Percentiles rank a stretch among this genome's conserved stretches.
These are phyloP conservation scores for Leptinotarsa lineolata DNA, from an alignment of 1,140 invertebrate genomes.

Conservation along the genomic window DNA sequence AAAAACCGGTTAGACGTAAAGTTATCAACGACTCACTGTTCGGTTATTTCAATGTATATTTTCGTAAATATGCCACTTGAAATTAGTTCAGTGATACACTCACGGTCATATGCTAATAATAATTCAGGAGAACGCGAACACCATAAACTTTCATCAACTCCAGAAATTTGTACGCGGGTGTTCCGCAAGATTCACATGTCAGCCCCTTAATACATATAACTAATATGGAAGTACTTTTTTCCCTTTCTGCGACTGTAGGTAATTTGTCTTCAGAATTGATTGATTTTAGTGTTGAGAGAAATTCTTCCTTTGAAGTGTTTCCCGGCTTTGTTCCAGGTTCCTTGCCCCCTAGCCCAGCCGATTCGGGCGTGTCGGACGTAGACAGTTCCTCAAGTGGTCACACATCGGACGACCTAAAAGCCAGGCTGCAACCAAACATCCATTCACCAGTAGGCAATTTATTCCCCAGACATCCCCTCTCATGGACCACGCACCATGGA, in stretches of 20 bases:
- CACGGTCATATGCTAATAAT: too few species aligned
- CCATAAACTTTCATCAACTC: too few species aligned
- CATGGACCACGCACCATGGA: conserved; percentile 44
- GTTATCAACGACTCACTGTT: background rate
- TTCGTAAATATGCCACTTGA: too few species aligned
- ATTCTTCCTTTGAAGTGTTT: conserved; percentile 13
- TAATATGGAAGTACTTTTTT: too few species aligned
- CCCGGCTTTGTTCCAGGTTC: conserved; percentile 69
- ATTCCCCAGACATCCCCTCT: conserved; percentile 46
- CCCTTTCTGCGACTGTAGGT: too few species aligned
- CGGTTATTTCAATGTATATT: too few species aligned
- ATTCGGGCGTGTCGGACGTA: conserved; percentile 95
- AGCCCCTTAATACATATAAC: too few species aligned
- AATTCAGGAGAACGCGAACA: too few species aligned
- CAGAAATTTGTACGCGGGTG: too few species aligned
- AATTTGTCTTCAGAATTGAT: too few species aligned
- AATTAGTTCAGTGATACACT: too few species aligned
- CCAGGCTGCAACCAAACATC: conserved; percentile 63
- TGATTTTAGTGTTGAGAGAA: background rate
- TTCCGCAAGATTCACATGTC: too few species aligned
- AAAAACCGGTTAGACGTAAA: background rate
- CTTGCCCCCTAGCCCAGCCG: conserved; percentile 93
- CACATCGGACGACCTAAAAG: conserved; percentile 81
- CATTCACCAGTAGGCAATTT: conserved; percentile 51
- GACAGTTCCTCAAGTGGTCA: conserved; percentile 91